A percentile compares a stretch with the other conserved stretches of the same genome.
phyloP scores from a whole-genome alignment of 1,140 invertebrate genomes.

The Nasonia giraulti region DNA sequence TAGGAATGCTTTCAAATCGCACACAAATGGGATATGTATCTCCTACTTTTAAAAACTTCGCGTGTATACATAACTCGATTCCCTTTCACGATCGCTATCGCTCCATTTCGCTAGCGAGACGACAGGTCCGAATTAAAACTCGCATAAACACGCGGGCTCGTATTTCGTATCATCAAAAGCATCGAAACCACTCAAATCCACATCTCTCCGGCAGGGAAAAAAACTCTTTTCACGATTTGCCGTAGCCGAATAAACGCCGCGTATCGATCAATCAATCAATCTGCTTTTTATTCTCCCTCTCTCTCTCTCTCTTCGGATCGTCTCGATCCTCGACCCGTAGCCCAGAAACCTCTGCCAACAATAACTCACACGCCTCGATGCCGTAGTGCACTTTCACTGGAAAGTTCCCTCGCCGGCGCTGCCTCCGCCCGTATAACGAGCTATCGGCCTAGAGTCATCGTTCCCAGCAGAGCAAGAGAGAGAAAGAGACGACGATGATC shows the following conservation, averaged over 20 bases:
- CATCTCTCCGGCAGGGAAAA: no score
- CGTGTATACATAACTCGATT: not conserved
- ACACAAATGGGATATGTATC: no score
- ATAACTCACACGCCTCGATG: conserved; percentile 34
- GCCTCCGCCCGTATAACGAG: conserved; percentile 4
- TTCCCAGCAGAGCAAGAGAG: not conserved
- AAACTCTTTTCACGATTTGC: not conserved
- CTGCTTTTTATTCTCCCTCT: not conserved
- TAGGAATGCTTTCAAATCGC: no score
- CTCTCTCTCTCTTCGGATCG: not conserved
- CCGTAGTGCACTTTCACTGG: conserved; percentile 39
- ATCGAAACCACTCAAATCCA: not conserved
- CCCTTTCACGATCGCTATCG: not conserved
- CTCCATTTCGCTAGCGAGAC: not conserved
- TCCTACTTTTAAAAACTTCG: not conserved
- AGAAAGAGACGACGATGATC: conserved; percentile 3
- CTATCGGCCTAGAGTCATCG: conserved; percentile 15
- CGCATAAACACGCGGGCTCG: no score
- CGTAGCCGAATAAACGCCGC: not conserved
- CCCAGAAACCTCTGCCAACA: conserved; percentile 22
- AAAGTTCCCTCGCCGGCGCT: not conserved
- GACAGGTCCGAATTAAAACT: not conserved
- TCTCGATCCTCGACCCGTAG: not conserved
- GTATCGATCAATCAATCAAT: conserved; percentile 20
- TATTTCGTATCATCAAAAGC: not conserved